These are phyloP conservation scores for Hemiprocne comata DNA, from an alignment of 2,113 vertebrate species.

Conservation along the genomic window DNA sequence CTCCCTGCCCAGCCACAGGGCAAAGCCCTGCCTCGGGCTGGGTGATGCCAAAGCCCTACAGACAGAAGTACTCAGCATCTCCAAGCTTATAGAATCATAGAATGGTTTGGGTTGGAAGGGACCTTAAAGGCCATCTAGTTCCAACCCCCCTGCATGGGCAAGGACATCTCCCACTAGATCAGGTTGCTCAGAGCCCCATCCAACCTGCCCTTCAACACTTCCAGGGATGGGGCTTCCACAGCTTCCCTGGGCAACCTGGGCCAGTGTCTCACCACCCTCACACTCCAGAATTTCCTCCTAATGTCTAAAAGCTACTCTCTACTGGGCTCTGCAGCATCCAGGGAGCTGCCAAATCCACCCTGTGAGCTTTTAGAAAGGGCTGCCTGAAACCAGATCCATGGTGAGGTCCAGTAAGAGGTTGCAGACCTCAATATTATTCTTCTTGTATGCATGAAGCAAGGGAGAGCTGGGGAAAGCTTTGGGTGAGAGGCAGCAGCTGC, in stretches of 20 bases:
- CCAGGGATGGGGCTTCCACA: no score
- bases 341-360: background rate
- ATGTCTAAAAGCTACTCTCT: background rate
- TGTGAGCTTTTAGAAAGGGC: background rate
- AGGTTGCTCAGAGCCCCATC: no score
- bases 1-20: rapidly evolving
- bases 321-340: background rate
- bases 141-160: no score
- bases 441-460: background rate
- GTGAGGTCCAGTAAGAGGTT: background rate
- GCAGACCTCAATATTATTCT: background rate
- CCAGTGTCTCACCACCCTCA: no score
- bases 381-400: background rate
- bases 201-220: no score
- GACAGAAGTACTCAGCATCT: background rate
- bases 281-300: no score
- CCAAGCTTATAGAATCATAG: background rate
- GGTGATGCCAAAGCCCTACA: background rate
- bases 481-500: background rate
- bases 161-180: no score
- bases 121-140: no score
- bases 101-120: no score
- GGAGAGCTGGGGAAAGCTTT: background rate
- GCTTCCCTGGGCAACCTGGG: no score
- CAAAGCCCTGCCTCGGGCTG: background rate